A percentile compares a stretch with the other conserved stretches of the same genome.
Evolutionary conservation across 2,888 invertebrate species (phyloP).

Genomic region (Sinohyriopsis cumingii): DNA sequence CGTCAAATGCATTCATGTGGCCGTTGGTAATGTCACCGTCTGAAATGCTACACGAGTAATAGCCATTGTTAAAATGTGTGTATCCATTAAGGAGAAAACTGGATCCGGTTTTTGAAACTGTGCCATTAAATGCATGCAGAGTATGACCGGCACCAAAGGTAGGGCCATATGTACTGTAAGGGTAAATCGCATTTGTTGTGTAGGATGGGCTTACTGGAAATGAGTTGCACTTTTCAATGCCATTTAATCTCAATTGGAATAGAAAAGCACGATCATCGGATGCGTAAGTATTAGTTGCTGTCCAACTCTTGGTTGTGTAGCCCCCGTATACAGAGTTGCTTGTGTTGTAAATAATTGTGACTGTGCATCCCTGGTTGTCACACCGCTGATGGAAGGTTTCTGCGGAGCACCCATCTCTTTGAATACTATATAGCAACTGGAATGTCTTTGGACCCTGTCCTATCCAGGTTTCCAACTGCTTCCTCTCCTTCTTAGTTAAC

Average conservation of each 20-base stretch:
- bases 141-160: no score
- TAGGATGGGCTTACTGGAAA: no score
- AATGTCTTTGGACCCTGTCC: constrained; percentile 32
- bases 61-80: background rate
- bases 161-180: no score
- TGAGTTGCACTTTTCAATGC: no score
- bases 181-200: no score
- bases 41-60: constrained; percentile 11
- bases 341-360: constrained; percentile 41
- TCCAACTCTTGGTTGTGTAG: constrained; percentile 29
- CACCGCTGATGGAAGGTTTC: constrained; percentile 40
- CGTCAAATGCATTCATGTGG: constrained; percentile 16
- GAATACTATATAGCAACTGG: constrained; percentile 33
- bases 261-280: no score
- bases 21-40: constrained; percentile 20
- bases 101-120: background rate
- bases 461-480: constrained; percentile 36
- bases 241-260: no score
- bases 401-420: constrained; percentile 33
- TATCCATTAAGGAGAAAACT: no score
- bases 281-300: no score
- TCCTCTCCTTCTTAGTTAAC: constrained; percentile 20
- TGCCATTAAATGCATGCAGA: no score
- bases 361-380: constrained; percentile 43
- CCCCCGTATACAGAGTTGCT: constrained; percentile 41